Evolutionary conservation across 1,140 invertebrate genomes (phyloP), one percentile per base, ranked within the genome.

Genomic region (Littorina saxatilis): DNA sequence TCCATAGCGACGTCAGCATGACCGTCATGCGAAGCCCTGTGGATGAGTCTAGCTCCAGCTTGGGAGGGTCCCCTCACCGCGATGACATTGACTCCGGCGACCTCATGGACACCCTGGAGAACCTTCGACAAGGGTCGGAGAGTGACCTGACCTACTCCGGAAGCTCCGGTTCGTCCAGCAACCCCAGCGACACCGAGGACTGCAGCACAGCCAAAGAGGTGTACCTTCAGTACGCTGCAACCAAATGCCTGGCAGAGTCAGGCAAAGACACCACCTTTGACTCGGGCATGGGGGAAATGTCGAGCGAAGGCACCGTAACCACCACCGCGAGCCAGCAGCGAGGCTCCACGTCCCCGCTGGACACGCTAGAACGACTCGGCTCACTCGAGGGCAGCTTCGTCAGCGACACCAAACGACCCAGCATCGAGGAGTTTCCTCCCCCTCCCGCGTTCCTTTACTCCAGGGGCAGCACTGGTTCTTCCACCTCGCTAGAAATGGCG

Each of bases 191-290:
- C 68, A 50, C 32, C 5, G 84, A 84, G 20, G 80, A 79, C 68
- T 63, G 82, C 35, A 82, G 81, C 63, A 74, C 79, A 32, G 80
- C 85, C 9, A 83, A 84, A 37, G 82, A 83, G 40, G 73, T 83
- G 29, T 85, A 85, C 66, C 55, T 82, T 32, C 84, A 85, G 80
- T 85, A 85, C 73, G 84, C 84, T 20, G 82, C 70, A 11, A 61
- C 84, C 66, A 85, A 85, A 58, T 81, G 84, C 55, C 47, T 85
- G 35, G 58, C 37, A 23, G 82, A 85, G 55, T 85, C 84, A 47
- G 85, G 86, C 39, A 87, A 84, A 43, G 86, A 89, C 63, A 85
- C 78, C 23, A 88, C 87, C 3, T 78, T 84, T 52, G 88, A 89
- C 81, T 88, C 89, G 23, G 87, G 88, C n/a, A 84, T 88, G 7